phyloP scores from a whole-genome alignment of 30 jellyfish, hydroid and myxozoan genomes.

The Phacellophora camtschatica region DNA sequence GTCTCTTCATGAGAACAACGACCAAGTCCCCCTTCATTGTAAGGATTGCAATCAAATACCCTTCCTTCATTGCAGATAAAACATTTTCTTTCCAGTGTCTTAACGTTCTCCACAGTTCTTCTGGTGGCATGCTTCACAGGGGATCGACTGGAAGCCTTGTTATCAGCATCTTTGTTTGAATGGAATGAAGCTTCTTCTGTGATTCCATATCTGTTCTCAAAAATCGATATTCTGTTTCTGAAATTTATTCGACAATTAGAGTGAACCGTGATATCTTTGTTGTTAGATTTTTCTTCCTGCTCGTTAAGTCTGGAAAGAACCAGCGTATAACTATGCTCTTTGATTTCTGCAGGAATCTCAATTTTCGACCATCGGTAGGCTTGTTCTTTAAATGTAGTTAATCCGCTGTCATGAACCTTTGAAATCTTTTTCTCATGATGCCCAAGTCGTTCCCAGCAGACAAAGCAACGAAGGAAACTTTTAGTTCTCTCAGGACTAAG shows the following conservation, averaged over 20 bases:
- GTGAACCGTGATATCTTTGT: too few species aligned
- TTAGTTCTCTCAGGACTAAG: neutral
- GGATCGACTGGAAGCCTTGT: too few species aligned
- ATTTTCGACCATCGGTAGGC: neutral
- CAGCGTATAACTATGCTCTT: neutral
- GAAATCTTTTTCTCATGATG: neutral
- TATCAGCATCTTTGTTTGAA: too few species aligned
- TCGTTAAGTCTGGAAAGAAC: neutral
- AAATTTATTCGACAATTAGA: too few species aligned
- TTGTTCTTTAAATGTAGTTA: neutral
- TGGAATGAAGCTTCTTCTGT: too few species aligned
- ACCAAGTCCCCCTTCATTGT: neutral
- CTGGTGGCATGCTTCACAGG: too few species aligned
- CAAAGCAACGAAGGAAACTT: neutral
- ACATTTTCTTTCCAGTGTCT: neutral
- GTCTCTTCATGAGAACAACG: neutral
- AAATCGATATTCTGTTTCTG: too few species aligned
- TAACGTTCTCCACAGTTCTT: too few species aligned
- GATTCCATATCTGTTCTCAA: too few species aligned
- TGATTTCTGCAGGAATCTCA: neutral
- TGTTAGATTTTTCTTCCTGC: too few species aligned
- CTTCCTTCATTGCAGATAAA: neutral
- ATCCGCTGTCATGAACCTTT: neutral
- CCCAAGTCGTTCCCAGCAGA: neutral
- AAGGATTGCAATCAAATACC: neutral